Conservation (phyloP, 1,140 invertebrate species). For the Philotrypesis tridentata region DNA sequence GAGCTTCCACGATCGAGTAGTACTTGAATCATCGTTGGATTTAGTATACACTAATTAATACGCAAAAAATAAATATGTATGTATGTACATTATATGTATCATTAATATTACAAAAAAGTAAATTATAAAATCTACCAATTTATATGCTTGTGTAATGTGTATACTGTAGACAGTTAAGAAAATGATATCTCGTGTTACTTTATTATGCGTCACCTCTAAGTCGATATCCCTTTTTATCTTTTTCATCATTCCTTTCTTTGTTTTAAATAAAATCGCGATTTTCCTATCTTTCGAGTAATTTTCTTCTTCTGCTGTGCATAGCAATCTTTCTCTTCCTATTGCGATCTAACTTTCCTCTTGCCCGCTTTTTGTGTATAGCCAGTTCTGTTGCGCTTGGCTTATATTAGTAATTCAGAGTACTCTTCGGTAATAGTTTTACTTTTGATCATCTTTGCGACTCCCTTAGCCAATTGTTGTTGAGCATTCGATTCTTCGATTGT, state of each 20-base stretch:
- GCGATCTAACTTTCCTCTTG: slow-evolving; percentile 78
- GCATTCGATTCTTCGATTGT: slow-evolving; percentile 75
- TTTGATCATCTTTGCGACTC: slow-evolving; percentile 80
- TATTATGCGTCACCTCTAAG: slow-evolving; percentile 55
- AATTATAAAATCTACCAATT: too few species aligned
- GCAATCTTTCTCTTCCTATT: slow-evolving; percentile 83
- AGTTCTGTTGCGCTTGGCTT: slow-evolving; percentile 76
- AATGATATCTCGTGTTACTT: neutral
- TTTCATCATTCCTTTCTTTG: slow-evolving; percentile 66
- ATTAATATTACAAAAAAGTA: neutral
- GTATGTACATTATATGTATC: slow-evolving; percentile 1
- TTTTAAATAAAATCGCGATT: slow-evolving; percentile 75
- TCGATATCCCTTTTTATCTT: slow-evolving; percentile 60
- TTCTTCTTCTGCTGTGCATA: slow-evolving; percentile 85
- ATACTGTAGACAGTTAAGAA: neutral
- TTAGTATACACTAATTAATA: too few species aligned
- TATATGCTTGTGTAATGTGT: neutral
- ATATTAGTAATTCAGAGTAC: slow-evolving; percentile 79
- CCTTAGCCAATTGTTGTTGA: slow-evolving; percentile 77
- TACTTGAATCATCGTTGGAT: too few species aligned
- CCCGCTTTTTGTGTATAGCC: slow-evolving; percentile 78
- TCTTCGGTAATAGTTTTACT: slow-evolving; percentile 78
- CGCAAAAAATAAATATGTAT: neutral
- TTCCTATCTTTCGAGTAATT: slow-evolving; percentile 82
- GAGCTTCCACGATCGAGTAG: too few species aligned